These are phyloP conservation scores for Dendrolimus kikuchii DNA, from an alignment of 1,140 invertebrate species.

Conservation along the genomic window DNA sequence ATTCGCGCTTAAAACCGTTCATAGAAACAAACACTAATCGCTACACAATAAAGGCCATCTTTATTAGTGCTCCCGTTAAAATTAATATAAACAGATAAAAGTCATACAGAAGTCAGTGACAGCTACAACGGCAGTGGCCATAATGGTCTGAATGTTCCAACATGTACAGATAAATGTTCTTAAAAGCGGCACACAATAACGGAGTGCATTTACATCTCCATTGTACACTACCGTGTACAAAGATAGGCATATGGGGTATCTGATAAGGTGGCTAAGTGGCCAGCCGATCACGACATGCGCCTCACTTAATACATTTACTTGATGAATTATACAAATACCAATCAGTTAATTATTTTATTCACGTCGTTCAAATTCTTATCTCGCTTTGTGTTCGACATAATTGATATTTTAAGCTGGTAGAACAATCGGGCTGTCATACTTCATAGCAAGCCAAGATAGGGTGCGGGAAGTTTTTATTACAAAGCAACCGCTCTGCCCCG, in stretches of 20 bases:
- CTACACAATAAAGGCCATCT: no score
- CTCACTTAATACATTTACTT: slow-evolving; percentile 29
- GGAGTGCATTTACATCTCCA: slow-evolving; percentile 47
- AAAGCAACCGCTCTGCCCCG: slow-evolving; percentile 20
- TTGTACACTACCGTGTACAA: slow-evolving; percentile 26
- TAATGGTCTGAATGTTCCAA: slow-evolving; percentile 22
- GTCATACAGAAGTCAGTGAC: slow-evolving; percentile 11
- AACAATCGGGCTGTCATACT: slow-evolving; percentile 58
- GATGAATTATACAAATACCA: slow-evolving; percentile 70
- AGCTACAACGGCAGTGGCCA: slow-evolving; percentile 17
- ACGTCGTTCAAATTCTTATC: slow-evolving; percentile 64
- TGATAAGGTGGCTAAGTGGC: slow-evolving; percentile 58
- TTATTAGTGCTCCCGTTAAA: background rate
- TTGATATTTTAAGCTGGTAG: slow-evolving; percentile 67
- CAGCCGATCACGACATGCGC: slow-evolving; percentile 30
- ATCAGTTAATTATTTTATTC: slow-evolving; percentile 71
- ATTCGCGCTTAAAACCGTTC: no score
- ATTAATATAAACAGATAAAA: slow-evolving; percentile 7
- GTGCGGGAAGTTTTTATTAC: slow-evolving; percentile 15
- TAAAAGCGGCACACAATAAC: slow-evolving; percentile 31
- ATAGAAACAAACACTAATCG: no score
- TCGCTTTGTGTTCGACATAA: slow-evolving; percentile 65
- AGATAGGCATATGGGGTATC: slow-evolving; percentile 35
- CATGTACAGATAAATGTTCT: slow-evolving; percentile 30
- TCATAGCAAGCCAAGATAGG: slow-evolving; percentile 29